Conservation (phyloP, 2,888 invertebrate genomes). For the Pseudeuparius sepicola region DNA sequence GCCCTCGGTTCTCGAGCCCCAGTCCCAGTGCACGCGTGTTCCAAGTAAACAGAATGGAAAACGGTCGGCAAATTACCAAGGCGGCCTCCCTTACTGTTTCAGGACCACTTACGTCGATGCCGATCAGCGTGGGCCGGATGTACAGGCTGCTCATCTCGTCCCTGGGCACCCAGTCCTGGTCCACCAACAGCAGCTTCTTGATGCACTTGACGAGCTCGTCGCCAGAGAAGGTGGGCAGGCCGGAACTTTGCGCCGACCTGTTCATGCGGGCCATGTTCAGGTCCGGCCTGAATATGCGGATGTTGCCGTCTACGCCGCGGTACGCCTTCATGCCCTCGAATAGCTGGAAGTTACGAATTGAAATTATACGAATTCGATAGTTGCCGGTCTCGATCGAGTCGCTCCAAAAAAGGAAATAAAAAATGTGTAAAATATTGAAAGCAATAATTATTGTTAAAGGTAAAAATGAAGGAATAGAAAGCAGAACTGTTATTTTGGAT, state of each 20-base stretch:
- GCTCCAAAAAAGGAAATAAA: no score
- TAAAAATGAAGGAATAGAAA: no score
- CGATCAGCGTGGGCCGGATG: slow-evolving; percentile 91
- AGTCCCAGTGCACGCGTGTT: no score
- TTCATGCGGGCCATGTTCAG: slow-evolving; percentile 93
- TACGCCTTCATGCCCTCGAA: slow-evolving; percentile 99
- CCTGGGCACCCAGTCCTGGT: slow-evolving; percentile 97
- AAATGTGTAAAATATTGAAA: no score
- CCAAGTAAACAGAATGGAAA: no score
- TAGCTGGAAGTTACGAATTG: slow-evolving; percentile 57
- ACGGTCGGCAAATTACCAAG: no score
- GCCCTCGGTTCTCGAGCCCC: no score
- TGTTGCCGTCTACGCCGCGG: slow-evolving; percentile 82
- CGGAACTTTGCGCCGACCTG: slow-evolving; percentile 69
- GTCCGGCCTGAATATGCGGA: slow-evolving; percentile 90
- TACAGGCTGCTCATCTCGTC: slow-evolving; percentile 85
- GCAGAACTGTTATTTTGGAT: no score
- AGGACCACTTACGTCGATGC: slow-evolving; percentile 86
- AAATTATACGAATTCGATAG: no score
- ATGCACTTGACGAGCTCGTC: slow-evolving; percentile 79
- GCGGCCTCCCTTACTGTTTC: no score
- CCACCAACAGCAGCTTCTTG: slow-evolving; percentile 75
- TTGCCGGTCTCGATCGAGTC: no score
- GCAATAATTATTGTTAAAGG: no score
- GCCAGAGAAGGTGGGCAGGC: slow-evolving; percentile 82